Base-by-base conservation (phyloP, 2,888 invertebrate species). In the Mythimna lalbum region DNA sequence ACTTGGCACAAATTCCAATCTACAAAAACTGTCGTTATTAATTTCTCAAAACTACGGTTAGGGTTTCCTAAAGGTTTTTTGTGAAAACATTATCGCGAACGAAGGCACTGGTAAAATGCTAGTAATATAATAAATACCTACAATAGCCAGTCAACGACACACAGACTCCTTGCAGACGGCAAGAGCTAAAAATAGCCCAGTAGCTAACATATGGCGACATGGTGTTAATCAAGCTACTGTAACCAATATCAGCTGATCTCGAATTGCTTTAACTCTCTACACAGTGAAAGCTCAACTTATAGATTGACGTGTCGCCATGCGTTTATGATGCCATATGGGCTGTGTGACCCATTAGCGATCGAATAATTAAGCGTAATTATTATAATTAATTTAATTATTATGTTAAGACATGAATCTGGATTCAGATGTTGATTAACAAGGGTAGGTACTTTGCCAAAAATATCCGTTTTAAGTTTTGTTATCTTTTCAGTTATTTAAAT, bases 151-250 rank as follows among this genome's bases (percentile, higher is more conserved):
- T 60, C 23, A 17, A 43, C 52, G 43, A 57, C 60, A 62, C 55
- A 50, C 59, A 57, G 59, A 50, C 60, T 57, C 14, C n/a, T 50
- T 47, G 52, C 63, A 78, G 74, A 78, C 61, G 62, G n/a, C 39
- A 27, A 23, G 23, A 14, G 36, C 55, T 74, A 74, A 50, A 64
- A 75, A 70, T 75, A 70, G 50, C 14, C 10, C 14, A 50, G 19
- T 4, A 23, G 33, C 50, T 36, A 56, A 67, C 77, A 78, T 27
- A 43, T 78, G 77, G 50, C 21, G 17, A 23, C 56, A 62, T 64
- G 57, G 43, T 62, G 36, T n/a, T 65, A 53, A 60, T 43, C 49
- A 47, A 47, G 14, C 27, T 21, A 21, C 21, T 21, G 12, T 3
- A 14, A 23, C 56, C 56, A 67, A 10, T 50, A 14, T 49, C 1